Conservation (phyloP, 2,113 vertebrate genomes). For the Alosa alosa region DNA sequence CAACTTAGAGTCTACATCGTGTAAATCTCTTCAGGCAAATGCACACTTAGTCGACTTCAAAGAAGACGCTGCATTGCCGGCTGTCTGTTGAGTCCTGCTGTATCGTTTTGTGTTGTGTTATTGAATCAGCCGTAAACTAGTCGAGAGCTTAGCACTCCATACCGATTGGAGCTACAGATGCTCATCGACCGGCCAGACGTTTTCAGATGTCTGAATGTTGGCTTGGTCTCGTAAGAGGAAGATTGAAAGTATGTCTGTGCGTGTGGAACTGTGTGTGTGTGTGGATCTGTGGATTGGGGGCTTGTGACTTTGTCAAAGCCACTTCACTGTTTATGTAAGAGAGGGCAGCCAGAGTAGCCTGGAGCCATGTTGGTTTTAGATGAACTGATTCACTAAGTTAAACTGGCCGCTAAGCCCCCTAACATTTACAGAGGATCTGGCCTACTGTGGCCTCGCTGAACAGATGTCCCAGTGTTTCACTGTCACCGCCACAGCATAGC, state of each 20-base stretch:
- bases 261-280: neutral
- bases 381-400: conserved; percentile 46
- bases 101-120: too few species aligned
- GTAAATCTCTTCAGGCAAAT: too few species aligned
- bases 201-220: too few species aligned
- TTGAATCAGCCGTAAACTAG: too few species aligned
- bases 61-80: too few species aligned
- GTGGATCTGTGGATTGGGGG: conserved; percentile 5
- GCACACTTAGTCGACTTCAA: too few species aligned
- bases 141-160: too few species aligned
- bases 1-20: neutral
- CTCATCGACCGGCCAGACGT: too few species aligned
- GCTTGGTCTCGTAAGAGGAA: neutral
- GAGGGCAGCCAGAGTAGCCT: conserved; percentile 28
- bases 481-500: conserved; percentile 37
- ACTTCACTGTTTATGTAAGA: conserved; percentile 45
- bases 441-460: conserved; percentile 25
- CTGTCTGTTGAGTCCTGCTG: too few species aligned
- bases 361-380: conserved; percentile 53
- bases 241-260: neutral
- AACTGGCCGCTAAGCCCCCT: conserved; percentile 43
- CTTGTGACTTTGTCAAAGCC: conserved; percentile 38
- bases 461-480: conserved; percentile 22
- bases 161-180: too few species aligned
- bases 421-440: conserved; percentile 35